phyloP scores from a whole-genome alignment of 2,113 vertebrate species.

The Chiloscyllium plagiosum region DNA sequence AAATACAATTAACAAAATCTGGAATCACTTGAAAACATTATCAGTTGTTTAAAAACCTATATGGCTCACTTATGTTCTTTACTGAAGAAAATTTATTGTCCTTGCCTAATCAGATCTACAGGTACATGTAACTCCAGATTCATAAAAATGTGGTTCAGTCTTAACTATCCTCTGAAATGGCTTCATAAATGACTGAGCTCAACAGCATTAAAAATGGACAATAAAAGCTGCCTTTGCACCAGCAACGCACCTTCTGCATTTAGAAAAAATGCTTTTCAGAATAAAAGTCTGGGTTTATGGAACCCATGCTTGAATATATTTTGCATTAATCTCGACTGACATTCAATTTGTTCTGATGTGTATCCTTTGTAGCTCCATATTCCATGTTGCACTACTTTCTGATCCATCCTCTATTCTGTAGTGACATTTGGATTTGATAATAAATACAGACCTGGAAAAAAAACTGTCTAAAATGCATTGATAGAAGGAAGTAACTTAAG shows the following conservation, averaged over 20 bases:
- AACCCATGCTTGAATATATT: background rate
- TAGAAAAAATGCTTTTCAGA: background rate
- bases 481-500: background rate
- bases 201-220: too few relatives aligned
- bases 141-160: too few relatives aligned
- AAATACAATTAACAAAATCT: too few relatives aligned
- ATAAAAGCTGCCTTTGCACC: too few relatives aligned
- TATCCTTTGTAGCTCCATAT: background rate
- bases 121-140: too few relatives aligned
- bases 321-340: background rate
- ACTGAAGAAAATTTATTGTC: too few relatives aligned
- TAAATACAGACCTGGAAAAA: background rate
- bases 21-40: too few relatives aligned
- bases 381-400: background rate
- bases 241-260: background rate
- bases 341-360: background rate
- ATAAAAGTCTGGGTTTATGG: background rate
- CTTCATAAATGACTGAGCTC: too few relatives aligned
- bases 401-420: background rate
- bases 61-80: too few relatives aligned
- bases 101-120: too few relatives aligned
- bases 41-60: too few relatives aligned
- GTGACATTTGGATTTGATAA: conserved; percentile 16
- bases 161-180: too few relatives aligned
- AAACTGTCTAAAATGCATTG: background rate